Evolutionary conservation across 2,888 invertebrate genomes (phyloP).

Genomic region (Parnassius orleans): DNA sequence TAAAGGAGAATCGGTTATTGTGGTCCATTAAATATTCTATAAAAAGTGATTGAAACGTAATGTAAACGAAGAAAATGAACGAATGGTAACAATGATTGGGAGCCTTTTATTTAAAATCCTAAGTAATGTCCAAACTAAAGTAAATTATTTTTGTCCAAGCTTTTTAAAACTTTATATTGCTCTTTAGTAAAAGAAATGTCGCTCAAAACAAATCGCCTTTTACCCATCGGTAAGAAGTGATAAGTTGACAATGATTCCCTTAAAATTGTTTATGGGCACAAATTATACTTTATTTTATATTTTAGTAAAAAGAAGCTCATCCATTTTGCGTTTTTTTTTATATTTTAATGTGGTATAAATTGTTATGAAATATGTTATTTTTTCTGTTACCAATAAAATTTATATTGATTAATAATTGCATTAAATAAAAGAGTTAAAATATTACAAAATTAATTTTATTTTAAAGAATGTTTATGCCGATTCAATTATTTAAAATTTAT

Average conservation of each 20-base stretch:
- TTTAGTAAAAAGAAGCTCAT: constrained; percentile 10
- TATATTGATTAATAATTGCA: constrained; percentile 17
- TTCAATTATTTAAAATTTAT: constrained; percentile 88
- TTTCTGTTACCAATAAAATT: constrained; percentile 24
- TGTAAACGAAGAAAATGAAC: no score
- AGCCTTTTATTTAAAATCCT: no score
- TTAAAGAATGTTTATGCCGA: constrained; percentile 28
- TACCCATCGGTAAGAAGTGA: no score
- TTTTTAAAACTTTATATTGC: no score
- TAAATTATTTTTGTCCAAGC: no score
- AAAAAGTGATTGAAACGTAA: no score
- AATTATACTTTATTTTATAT: background rate
- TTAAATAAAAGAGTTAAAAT: constrained; percentile 25
- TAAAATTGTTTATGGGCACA: constrained; percentile 17
- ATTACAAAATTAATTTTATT: constrained; percentile 16
- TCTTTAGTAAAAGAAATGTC: no score
- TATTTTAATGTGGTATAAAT: constrained; percentile 14
- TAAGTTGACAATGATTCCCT: background rate
- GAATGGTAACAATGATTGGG: no score
- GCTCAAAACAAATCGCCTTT: no score
- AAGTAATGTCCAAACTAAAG: no score
- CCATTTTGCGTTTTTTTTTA: constrained; percentile 10
- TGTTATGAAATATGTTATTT: constrained; percentile 19
- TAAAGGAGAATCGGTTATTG: no score
- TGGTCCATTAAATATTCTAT: no score